A percentile compares a stretch with the other conserved stretches of the same genome.
These are phyloP conservation scores for Antheraea pernyi DNA, from an alignment of 1,140 invertebrate genomes.

Conservation along the genomic window DNA sequence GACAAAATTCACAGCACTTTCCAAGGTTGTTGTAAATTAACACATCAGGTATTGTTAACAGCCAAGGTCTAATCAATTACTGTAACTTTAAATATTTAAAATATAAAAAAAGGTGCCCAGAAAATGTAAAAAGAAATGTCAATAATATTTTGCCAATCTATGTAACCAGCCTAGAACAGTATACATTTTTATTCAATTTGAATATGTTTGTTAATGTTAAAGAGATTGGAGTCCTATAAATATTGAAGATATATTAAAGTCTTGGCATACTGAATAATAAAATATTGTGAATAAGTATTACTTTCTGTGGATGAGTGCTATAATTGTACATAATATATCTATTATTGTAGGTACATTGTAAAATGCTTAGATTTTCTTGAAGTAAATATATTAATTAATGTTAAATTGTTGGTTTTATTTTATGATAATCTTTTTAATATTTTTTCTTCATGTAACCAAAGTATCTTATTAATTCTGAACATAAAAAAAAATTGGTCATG, in stretches of 20 bases:
- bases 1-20: neutral
- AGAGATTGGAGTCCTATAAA: neutral
- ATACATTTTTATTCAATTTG: neutral
- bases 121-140: neutral
- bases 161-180: neutral
- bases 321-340: conserved; percentile 39
- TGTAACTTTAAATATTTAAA: conserved; percentile 6
- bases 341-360: conserved; percentile 61
- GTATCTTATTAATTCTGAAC: neutral
- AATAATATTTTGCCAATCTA: neutral
- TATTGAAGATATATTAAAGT: neutral
- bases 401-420: conserved; percentile 5
- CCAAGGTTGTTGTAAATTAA: conserved; percentile 17
- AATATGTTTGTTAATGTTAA: neutral
- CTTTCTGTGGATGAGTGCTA: conserved; percentile 23
- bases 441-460: neutral
- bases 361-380: conserved; percentile 66
- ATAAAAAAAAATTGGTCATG: too few relatives aligned
- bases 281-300: conserved; percentile 28
- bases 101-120: neutral
- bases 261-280: conserved; percentile 10
- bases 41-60: conserved; percentile 8
- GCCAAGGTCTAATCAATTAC: neutral
- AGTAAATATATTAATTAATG: conserved; percentile 60
- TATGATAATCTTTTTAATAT: neutral